Evolutionary conservation across 2,113 vertebrate genomes (phyloP), one percentile per base, ranked within the genome.

Genomic region (Sphaerodactylus townsendi): DNA sequence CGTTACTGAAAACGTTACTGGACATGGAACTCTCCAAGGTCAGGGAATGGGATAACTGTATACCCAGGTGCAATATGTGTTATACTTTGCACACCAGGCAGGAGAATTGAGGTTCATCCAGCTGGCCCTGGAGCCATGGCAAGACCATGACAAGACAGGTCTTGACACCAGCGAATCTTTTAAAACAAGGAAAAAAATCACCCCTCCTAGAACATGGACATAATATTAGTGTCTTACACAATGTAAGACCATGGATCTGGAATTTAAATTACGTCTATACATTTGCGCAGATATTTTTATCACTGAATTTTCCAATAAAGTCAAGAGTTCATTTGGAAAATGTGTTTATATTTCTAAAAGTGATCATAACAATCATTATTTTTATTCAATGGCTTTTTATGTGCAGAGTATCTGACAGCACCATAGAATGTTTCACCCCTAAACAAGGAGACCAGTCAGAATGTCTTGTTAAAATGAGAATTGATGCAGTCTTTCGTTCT

Each of bases 391-490:
- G 53, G 84, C 88, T 85, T 79, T 84, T 86, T 73, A 88, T 64
- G 23, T 71, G 41, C 86, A 97, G 97, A 35, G 2, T 94, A 33
- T 95, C 94, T 0, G 69, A 73, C 0, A 95, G 77, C 59, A 64
- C 89, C 90, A 92, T 98, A 74, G 96, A 97, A 85, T 99, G 99
- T 92, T 98, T 97, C 81, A 99, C 98, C 0, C 97, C 98, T 0
- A 91, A 96, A 11, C 96, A 98, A 72, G 80, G 33, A 13, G 90
- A 92, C 39, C 93, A 94, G 10, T 96, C 96, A 48, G 90, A 93
- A 39, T 97, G 96, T 70, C 94, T 74, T 0, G 95, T 99, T 78
- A 96, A 89, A 89, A 83, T 99, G 91, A 97, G 93, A 79, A 97
- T 99, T 44, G 98, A 99, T 37, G 95, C 95, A 19, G 97, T 98